Conservation (phyloP, 2,888 invertebrate genomes). For the Lepidocyrtinus sp. region DNA sequence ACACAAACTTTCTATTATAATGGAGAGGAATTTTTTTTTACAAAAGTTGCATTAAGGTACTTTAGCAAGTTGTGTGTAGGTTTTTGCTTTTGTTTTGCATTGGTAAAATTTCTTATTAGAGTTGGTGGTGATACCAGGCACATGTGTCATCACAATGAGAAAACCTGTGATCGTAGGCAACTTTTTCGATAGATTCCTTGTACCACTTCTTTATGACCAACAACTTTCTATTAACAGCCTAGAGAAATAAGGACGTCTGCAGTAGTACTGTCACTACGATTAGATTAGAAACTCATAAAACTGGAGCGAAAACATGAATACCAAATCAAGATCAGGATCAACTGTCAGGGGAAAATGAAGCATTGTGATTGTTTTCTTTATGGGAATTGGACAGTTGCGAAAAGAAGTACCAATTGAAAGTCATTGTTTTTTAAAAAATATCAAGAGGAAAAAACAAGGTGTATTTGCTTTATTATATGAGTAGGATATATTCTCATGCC, state of each 20-base stretch:
- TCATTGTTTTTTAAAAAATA: not conserved
- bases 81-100: no score
- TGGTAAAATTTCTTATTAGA: no score
- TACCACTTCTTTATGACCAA: conserved; percentile 27
- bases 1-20: no score
- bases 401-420: no score
- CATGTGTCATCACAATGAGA: conserved; percentile 7
- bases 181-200: conserved; percentile 26
- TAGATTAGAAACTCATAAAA: not conserved
- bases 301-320: not conserved
- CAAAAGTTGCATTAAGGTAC: no score
- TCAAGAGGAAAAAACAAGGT: conserved; percentile 9
- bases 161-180: not conserved
- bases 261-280: not conserved
- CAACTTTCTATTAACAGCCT: conserved; percentile 8
- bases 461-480: not conserved
- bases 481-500: no score
- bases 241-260: not conserved
- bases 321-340: not conserved
- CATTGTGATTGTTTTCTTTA: no score
- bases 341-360: not conserved
- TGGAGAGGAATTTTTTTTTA: no score
- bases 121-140: not conserved
- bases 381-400: not conserved
- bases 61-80: no score